These are phyloP conservation scores for Malurus cyaneus DNA, from an alignment of 2,113 vertebrate genomes.

Conservation along the genomic window DNA sequence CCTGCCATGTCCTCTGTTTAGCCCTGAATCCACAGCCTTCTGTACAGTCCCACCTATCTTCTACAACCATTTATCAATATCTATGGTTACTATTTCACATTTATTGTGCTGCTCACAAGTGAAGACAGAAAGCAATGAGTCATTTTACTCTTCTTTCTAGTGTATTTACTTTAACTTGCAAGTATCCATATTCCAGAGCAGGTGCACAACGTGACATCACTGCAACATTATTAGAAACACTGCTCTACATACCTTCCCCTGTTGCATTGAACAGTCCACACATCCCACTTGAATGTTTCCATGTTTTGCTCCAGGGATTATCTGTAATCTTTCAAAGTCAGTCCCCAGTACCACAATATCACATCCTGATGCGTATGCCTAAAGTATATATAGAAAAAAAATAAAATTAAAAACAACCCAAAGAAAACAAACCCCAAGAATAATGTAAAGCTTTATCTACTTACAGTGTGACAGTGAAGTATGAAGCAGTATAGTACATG, in stretches of 20 bases:
- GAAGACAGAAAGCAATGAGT: not conserved
- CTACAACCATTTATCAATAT: not conserved
- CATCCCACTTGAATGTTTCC: constrained; percentile 97
- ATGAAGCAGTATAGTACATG: not conserved
- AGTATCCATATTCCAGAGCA: not conserved
- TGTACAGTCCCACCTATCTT: not conserved
- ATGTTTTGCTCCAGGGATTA: constrained; percentile 96
- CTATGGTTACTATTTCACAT: not conserved
- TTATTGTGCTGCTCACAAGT: not conserved
- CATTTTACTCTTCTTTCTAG: not conserved
- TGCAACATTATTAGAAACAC: not conserved
- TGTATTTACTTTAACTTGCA: not conserved
- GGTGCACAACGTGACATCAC: not conserved
- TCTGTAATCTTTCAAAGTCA: constrained; percentile 96
- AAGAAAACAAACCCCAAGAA: not conserved
- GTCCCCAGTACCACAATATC: constrained; percentile 95
- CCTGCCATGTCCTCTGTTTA: not conserved
- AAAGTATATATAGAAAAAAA: not conserved
- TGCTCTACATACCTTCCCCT: constrained; percentile 86
- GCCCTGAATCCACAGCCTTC: not conserved
- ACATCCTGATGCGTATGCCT: constrained; percentile 98
- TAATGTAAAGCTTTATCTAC: not conserved
- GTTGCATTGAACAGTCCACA: constrained; percentile 92
- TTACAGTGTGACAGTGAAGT: fast-evolving
- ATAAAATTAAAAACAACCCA: not conserved